Base-by-base conservation (phyloP, 2,888 invertebrate genomes). In the Cephus rjabovi region DNA sequence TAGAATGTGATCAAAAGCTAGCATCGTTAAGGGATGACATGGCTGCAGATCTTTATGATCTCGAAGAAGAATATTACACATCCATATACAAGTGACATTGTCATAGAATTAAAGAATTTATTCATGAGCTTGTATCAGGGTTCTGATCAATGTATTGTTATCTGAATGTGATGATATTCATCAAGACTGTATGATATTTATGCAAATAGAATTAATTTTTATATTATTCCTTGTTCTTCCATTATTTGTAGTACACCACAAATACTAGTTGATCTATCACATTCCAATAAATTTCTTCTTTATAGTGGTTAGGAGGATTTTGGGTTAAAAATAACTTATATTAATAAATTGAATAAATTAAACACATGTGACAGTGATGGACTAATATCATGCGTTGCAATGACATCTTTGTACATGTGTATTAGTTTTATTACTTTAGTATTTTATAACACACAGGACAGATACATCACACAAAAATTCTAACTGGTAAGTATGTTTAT, bases 1-100 rank as follows among this genome's bases (percentile, higher is more conserved):
- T 95, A 74, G 98, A 98, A 90, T 97, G 97, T 91, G 99, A 99
- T 92, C 96, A 96, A 87, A 98, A 98, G 92, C 92, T 99, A 33
- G 97, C 98, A 95, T 96, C 96, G 33, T 92, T 99, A 33, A 92
- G 98, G 80, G 98, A 99, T 92, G 98, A 99, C 89, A 98, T 99
- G 94, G 97, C 98, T 30, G 96, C 97, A 70, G 98, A 98, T 92
- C 93, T 98, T 23, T 97, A 97, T 92, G 97, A 98, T 90, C 93
- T 98, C 79, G 98, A 98, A 93, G 97, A 98, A 92, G 98, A 98
- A 93, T 98, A 97, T 92, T 98, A 97, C 88, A 96, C 96, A 34
- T 96, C 97, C 85, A 95, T 96, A 87, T 96, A 96, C 91, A 97
- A 97, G 91, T 95, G 90, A 92, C 78, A 78, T 11, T 37, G 68